Evolutionary conservation across 1,140 invertebrate species (phyloP), one percentile per base, ranked within the genome.

Genomic region (Tetraneura akinire): DNA sequence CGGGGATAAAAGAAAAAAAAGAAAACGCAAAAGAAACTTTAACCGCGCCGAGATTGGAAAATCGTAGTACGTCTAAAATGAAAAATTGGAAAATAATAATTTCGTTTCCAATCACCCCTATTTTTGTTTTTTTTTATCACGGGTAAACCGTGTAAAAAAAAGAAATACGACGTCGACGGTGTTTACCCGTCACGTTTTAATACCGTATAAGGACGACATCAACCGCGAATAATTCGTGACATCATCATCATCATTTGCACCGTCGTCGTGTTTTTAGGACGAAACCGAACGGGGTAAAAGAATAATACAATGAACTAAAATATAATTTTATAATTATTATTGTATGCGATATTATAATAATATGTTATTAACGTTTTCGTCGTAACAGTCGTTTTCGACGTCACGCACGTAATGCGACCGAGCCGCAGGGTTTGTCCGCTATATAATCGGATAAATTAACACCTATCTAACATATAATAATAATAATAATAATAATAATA

Each of bases 371-470:
- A 6, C 3, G 16, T 9, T 62, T 29, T 62, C 4, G 14, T 14
- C 26, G 57, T 26, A 62, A 62, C 60, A 62, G 60, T 37, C 60
- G 60, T 18, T 62, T 62, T 62, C 16, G n/a, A 42, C n/a, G 66
- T 45, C 37, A 47, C 66, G 66, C 66, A 68, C 66, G 66, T 68
- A 68, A 13, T 16, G 21, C 32, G 66, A 42, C 13, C 11, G 42
- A 10, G 64, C 14, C 11, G 62, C n/a, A 21, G 64, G 64, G 32
- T n/a, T n/a, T n/a, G n/a, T n/a, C n/a, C n/a, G n/a, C n/a, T n/a
- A n/a, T n/a, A n/a, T 68, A 68, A 68, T 68, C 21, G 32, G 45
- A 18, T 21, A 21, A 68, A 68, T 68, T 68, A 68, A 68, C 66
- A 47, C 66, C 66, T 68, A 23, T 14, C 29, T 37, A n/a, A n/a